These are phyloP conservation scores for Cyprinodon diabolis DNA, from an alignment of 2,797 vertebrate genomes.

Conservation along the genomic window DNA sequence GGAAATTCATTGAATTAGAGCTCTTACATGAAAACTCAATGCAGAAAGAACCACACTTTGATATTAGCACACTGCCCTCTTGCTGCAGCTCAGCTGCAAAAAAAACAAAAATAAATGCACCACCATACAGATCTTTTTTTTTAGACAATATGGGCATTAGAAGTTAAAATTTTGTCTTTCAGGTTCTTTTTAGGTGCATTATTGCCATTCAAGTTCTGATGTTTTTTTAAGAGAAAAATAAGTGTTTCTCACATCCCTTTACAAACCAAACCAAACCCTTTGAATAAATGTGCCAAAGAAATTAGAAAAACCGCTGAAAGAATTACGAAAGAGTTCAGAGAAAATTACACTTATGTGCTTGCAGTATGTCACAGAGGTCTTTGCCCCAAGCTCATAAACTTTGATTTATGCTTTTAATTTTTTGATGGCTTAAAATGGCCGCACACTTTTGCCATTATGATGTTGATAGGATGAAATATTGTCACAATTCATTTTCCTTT, in stretches of 20 bases:
- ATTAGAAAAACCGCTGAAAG: slow-evolving; percentile 61
- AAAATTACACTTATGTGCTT: slow-evolving; percentile 70
- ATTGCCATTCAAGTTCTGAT: slow-evolving; percentile 29
- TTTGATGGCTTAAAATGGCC: slow-evolving; percentile 89
- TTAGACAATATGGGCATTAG: slow-evolving; percentile 4
- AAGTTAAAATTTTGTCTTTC: slow-evolving; percentile 17
- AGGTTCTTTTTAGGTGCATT: slow-evolving; percentile 28
- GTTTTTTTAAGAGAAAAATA: slow-evolving; percentile 26
- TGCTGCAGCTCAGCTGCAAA: no score
- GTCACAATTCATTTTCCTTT: slow-evolving; percentile 91
- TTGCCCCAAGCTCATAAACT: slow-evolving; percentile 81
- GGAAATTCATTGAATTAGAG: background rate
- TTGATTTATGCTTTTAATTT: slow-evolving; percentile 98
- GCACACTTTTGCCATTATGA: slow-evolving; percentile 86
- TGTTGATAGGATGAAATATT: slow-evolving; percentile 87
- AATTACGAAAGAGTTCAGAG: slow-evolving; percentile 62
- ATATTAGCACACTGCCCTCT: no score
- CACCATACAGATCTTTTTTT: background rate
- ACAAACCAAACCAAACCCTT: slow-evolving; percentile 47
- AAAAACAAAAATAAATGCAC: no score
- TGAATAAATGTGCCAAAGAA: slow-evolving; percentile 49
- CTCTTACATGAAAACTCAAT: no score
- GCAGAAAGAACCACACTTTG: no score
- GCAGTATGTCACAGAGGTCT: slow-evolving; percentile 74
- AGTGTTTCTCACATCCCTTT: slow-evolving; percentile 30